Conservation (phyloP, 2,888 invertebrate genomes). For the Drosophila seclusa region DNA sequence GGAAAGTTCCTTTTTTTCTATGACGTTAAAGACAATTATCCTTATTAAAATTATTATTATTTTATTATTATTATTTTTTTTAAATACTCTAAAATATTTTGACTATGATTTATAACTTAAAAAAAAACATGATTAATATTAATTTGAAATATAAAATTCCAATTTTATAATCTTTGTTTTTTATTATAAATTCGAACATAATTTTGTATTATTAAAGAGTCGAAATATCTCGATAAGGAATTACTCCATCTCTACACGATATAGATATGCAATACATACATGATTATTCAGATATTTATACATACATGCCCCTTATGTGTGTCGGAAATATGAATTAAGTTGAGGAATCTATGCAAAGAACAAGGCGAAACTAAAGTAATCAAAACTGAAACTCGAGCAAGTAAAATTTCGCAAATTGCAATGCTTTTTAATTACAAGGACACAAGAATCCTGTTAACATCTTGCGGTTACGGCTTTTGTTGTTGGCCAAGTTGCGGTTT, state of each 20-base stretch:
- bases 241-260: not conserved
- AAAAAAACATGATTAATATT: not conserved
- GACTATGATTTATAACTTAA: not conserved
- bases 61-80: too few species aligned
- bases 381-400: not conserved
- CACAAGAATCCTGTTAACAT: conserved; percentile 18
- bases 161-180: not conserved
- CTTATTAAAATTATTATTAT: too few species aligned
- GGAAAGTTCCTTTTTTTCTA: too few species aligned
- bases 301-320: not conserved
- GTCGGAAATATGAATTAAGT: not conserved
- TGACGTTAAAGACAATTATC: not conserved
- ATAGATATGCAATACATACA: not conserved
- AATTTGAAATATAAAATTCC: not conserved
- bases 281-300: not conserved
- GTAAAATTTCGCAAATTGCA: conserved; percentile 17
- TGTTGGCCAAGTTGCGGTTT: conserved; percentile 5
- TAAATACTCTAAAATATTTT: not conserved
- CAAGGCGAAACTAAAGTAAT: not conserved
- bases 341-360: not conserved
- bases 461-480: conserved; percentile 26
- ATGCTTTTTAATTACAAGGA: conserved; percentile 47
- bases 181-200: not conserved
- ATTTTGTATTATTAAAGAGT: not conserved
- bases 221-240: not conserved